Evolutionary conservation across 1,140 invertebrate species (phyloP).

Genomic region (Capitella teleta): DNA sequence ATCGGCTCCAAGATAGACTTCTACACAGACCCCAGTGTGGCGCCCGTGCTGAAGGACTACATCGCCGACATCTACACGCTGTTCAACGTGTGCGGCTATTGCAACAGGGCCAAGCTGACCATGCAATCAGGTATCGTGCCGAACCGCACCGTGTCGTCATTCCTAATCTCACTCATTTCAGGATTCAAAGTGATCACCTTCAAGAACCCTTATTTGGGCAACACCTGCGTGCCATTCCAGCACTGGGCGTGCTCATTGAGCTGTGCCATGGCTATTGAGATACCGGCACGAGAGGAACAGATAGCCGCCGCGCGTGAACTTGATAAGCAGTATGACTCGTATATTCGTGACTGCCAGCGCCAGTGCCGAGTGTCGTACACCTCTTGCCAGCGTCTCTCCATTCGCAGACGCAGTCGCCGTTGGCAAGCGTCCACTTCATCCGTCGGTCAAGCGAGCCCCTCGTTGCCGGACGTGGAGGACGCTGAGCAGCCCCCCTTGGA

Average conservation of each 20-base stretch:
- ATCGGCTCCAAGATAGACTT: slow-evolving; percentile 42
- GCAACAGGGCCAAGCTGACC: slow-evolving; percentile 30
- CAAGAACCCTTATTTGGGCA: slow-evolving; percentile 46
- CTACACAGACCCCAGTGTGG: slow-evolving; percentile 30
- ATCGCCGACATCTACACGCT: slow-evolving; percentile 39
- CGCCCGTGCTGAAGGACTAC: slow-evolving; percentile 38
- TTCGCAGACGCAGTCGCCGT: too few relatives aligned
- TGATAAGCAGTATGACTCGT: slow-evolving; percentile 36
- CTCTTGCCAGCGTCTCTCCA: too few relatives aligned
- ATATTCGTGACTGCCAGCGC: slow-evolving; percentile 32
- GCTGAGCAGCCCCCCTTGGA: too few relatives aligned
- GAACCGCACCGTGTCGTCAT: background rate
- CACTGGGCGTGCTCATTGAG: slow-evolving; percentile 45
- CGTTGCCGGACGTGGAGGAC: too few relatives aligned
- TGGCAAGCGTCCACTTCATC: too few relatives aligned
- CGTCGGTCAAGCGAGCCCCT: too few relatives aligned
- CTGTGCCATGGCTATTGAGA: slow-evolving; percentile 44
- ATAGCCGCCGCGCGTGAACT: slow-evolving; percentile 32
- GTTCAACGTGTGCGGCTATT: slow-evolving; percentile 43
- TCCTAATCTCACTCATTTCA: slow-evolving; percentile 14
- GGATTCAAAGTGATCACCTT: slow-evolving; percentile 48
- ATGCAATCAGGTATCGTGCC: slow-evolving; percentile 19
- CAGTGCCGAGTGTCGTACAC: slow-evolving; percentile 3
- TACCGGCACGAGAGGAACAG: slow-evolving; percentile 43
- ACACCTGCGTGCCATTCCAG: slow-evolving; percentile 48